Evolutionary conservation across 1,140 invertebrate genomes (phyloP), one percentile per base, ranked within the genome.

Genomic region (Eulimnadia texana): DNA sequence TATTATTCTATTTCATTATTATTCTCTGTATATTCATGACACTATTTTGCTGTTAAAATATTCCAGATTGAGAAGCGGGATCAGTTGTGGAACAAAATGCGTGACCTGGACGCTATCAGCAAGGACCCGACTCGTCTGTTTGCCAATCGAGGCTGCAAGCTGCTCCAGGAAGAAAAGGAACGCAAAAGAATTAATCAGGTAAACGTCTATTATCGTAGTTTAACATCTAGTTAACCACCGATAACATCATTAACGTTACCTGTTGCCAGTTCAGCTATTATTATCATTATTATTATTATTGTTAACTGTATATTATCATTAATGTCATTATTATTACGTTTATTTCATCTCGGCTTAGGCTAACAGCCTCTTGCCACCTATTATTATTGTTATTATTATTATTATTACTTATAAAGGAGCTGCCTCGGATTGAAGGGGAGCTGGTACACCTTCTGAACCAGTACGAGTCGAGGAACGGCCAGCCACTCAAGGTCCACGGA

Each of bases 121-220:
- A 79, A 79, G 23, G 84, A 89, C 69, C 85, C 87, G 0, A 82
- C 84, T 64, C 78, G 90, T 2, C 61, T 69, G 2, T 90, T 85
- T 68, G 82, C 88, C 62, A 90, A 92, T 73, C 79, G 90, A 51
- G 88, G 88, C 3, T 88, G 89, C 0, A 83, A 86, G 64, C 74
- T 93, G 9, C 72, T 93, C 0, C 77, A 79, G 25, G 89, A 93
- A 70, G 90, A 93, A 72, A 89, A 85, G 66, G 84, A 88, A 66
- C 76, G 88, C 11, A 92, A 88, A 68, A 78, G 83, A 16, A 73
- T 81, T 1, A 80, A 77, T 49, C 85, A 84, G 69, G 76, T 77
- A n/a, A n/a, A n/a, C n/a, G n/a, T n/a, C n/a, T n/a, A n/a, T n/a
- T n/a, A n/a, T n/a, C n/a, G n/a, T n/a, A n/a, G n/a, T n/a, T n/a